These are phyloP conservation scores for Setophaga kirtlandii DNA, from an alignment of 2,113 vertebrate genomes.

Conservation along the genomic window DNA sequence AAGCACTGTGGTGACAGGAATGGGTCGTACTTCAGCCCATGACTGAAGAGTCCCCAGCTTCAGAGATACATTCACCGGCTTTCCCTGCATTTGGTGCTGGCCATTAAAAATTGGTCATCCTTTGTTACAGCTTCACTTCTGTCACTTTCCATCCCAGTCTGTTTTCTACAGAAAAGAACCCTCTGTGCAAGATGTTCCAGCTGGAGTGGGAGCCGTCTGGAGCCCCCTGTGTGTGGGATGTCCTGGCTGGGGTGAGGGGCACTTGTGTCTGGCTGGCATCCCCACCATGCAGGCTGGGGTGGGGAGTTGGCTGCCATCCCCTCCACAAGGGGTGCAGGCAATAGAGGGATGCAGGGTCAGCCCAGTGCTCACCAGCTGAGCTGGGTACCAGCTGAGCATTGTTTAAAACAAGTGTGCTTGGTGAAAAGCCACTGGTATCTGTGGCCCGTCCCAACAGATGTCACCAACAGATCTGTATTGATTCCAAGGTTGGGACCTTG, in stretches of 20 bases:
- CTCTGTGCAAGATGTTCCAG: not conserved
- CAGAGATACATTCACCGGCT: constrained; percentile 11
- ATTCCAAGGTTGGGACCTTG: not conserved
- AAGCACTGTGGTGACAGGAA: not conserved
- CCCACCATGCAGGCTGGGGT: not conserved
- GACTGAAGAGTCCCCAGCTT: not conserved
- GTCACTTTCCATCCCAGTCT: constrained; percentile 88
- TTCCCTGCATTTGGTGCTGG: constrained; percentile 41
- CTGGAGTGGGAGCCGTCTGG: not conserved
- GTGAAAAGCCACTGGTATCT: constrained; percentile 22
- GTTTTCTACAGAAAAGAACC: constrained; percentile 90
- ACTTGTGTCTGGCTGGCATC: not conserved
- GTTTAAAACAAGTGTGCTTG: not conserved
- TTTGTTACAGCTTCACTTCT: constrained; percentile 91
- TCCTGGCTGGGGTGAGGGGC: not conserved
- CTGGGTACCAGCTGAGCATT: constrained; percentile 12
- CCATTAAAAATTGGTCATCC: constrained; percentile 88
- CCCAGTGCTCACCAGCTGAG: not conserved
- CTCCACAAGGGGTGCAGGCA: not conserved
- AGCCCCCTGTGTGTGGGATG: not conserved
- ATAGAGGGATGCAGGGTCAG: not conserved
- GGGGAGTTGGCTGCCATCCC: not conserved
- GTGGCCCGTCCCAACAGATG: constrained; percentile 16
- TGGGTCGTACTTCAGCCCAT: not conserved
- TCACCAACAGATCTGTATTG: not conserved